Conservation (phyloP, 35 echinoderm and acorn worm genomes). For the Apostichopus parvimensis region DNA sequence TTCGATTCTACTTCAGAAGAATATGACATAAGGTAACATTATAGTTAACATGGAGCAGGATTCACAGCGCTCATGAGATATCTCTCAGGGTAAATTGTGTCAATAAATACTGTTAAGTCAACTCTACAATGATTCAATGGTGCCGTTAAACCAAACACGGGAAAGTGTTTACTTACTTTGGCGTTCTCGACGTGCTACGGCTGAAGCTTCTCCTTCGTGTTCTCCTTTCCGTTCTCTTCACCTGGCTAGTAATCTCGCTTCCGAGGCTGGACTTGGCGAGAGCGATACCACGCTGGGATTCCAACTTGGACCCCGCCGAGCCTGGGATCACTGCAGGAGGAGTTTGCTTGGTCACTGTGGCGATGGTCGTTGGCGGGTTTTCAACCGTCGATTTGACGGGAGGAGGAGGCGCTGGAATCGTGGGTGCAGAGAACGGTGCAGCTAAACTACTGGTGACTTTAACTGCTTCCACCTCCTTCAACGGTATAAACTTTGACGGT, state of each 20-base stretch:
- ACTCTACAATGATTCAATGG: neutral
- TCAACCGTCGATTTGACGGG: neutral
- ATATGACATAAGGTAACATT: too few species aligned
- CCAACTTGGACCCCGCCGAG: neutral
- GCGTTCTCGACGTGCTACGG: slow-evolving; percentile 11
- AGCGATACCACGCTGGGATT: neutral
- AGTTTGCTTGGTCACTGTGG: neutral
- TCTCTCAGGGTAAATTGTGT: too few species aligned
- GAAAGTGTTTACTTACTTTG: slow-evolving; percentile 14
- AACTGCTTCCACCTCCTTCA: slow-evolving; percentile 3
- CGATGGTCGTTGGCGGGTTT: neutral
- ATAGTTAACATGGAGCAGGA: too few species aligned
- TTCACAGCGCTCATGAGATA: too few species aligned
- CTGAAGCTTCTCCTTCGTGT: neutral
- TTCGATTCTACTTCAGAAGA: too few species aligned
- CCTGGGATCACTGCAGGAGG: neutral
- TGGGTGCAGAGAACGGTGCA: neutral
- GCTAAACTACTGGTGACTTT: neutral
- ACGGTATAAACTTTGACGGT: slow-evolving; percentile 39
- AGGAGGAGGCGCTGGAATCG: neutral
- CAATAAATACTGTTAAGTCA: too few species aligned
- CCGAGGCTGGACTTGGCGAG: slow-evolving; percentile 8
- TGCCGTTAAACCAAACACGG: neutral
- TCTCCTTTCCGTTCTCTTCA: slow-evolving; percentile 18
- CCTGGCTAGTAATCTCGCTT: slow-evolving; percentile 29